Base-by-base conservation (phyloP, 2,888 invertebrate genomes). In the Lampropteryx suffumata region DNA sequence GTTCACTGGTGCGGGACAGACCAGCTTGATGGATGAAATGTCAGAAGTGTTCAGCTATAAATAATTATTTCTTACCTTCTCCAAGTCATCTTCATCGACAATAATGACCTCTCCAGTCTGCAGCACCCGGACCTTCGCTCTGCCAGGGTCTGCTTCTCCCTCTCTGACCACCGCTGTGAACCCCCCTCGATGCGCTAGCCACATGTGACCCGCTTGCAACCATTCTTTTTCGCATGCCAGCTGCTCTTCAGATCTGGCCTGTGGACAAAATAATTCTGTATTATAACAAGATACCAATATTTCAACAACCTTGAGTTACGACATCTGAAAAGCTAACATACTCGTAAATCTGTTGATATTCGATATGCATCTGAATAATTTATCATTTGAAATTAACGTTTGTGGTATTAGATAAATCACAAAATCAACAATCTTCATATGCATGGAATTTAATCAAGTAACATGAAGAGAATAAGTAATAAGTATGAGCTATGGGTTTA, bases 1-100 rank as follows among this genome's bases (percentile, higher is more conserved):
- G n/a, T n/a, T n/a, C n/a, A n/a, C n/a, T n/a, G n/a, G n/a, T n/a
- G n/a, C n/a, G n/a, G n/a, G n/a, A n/a, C n/a, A n/a, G n/a, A n/a
- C n/a, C n/a, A n/a, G n/a, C n/a, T n/a, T n/a, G n/a, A n/a, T n/a
- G n/a, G n/a, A n/a, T n/a, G n/a, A n/a, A n/a, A n/a, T n/a, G n/a
- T n/a, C n/a, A n/a, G n/a, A n/a, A n/a, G n/a, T n/a, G n/a, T n/a
- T n/a, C n/a, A n/a, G n/a, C n/a, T n/a, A n/a, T n/a, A n/a, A n/a
- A n/a, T n/a, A n/a, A n/a, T n/a, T n/a, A n/a, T n/a, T n/a, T 10
- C 3, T 33, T 47, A 96, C 96, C 92, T 97, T 97, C 83, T 99
- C 99, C 62, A 99, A 92, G 73, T 99, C 98, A 83, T 98, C 98
- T 82, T 98, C 98, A 77, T 98, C 98, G 14, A 99, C 98, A 46